Percentiles rank a stretch among this genome's conserved stretches.
These are phyloP conservation scores for Grallaria varia DNA, from an alignment of 2,113 vertebrate species.

Conservation along the genomic window DNA sequence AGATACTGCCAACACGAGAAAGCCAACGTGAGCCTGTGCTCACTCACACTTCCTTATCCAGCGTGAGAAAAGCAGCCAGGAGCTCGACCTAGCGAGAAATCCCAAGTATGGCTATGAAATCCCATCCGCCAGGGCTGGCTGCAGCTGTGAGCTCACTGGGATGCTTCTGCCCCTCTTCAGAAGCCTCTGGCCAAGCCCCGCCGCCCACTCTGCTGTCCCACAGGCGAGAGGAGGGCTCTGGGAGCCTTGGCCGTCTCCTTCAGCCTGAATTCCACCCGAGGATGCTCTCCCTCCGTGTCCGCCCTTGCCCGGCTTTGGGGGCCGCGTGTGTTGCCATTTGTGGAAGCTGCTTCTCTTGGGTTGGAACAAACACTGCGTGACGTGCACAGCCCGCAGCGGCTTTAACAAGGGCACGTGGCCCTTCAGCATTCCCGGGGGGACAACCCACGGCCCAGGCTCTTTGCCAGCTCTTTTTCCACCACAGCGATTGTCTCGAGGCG, in stretches of 20 bases:
- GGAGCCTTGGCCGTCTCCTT: neutral
- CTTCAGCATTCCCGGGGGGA: neutral
- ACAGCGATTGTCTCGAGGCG: neutral
- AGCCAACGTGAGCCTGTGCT: neutral
- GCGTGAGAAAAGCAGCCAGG: neutral
- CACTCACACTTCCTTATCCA: constrained; percentile 51
- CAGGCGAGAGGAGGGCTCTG: neutral
- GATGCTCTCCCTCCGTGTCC: neutral
- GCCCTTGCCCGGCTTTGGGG: neutral
- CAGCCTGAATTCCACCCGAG: neutral
- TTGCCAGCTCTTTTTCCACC: neutral
- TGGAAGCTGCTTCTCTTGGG: neutral
- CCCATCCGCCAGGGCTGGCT: neutral
- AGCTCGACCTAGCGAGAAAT: neutral
- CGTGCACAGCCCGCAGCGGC: neutral
- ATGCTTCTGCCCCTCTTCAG: neutral
- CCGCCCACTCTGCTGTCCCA: neutral
- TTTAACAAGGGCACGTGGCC: neutral
- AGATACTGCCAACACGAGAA: neutral
- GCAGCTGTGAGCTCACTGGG: neutral
- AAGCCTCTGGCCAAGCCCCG: neutral
- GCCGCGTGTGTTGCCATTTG: neutral
- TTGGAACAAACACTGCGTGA: constrained; percentile 17
- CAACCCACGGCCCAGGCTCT: neutral
- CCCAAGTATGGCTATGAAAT: constrained; percentile 58